These are phyloP conservation scores for Strigamia transsilvanica DNA, from an alignment of 2,888 invertebrate genomes.

Conservation along the genomic window DNA sequence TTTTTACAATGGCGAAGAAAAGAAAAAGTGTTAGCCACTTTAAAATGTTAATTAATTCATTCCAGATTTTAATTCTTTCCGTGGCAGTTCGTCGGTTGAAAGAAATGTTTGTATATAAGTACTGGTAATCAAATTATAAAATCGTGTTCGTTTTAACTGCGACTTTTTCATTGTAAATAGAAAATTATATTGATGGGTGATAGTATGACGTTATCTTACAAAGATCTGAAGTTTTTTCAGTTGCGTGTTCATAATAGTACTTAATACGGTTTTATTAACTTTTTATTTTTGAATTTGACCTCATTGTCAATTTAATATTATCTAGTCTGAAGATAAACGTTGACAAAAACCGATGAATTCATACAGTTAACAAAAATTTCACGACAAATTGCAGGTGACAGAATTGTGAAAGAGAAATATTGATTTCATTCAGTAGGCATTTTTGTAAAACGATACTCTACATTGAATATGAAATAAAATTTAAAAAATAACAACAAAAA, in stretches of 20 bases:
- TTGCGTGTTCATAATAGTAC: slow-evolving; percentile 42
- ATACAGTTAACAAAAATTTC: slow-evolving; percentile 1
- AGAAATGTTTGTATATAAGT: slow-evolving; percentile 30
- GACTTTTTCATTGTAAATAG: slow-evolving; percentile 27
- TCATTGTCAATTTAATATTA: slow-evolving; percentile 4
- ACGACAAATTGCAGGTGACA: slow-evolving; percentile 43
- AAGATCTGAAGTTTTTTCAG: slow-evolving; percentile 34
- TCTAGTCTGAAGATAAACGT: slow-evolving; percentile 14
- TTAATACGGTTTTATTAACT: slow-evolving; percentile 9
- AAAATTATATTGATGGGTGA: slow-evolving; percentile 17
- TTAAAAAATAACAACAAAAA: neutral
- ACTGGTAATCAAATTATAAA: slow-evolving; percentile 21
- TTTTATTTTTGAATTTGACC: slow-evolving; percentile 25
- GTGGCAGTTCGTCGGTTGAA: neutral
- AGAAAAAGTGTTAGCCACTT: slow-evolving; percentile 17
- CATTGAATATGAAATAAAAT: neutral
- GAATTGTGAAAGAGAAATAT: neutral
- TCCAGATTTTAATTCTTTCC: slow-evolving; percentile 33
- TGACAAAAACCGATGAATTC: neutral
- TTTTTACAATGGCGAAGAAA: neutral
- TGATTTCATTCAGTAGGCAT: slow-evolving; percentile 22
- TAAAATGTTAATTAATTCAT: slow-evolving; percentile 28
- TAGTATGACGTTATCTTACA: neutral
- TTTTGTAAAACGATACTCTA: slow-evolving; percentile 37
- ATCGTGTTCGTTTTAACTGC: neutral